Evolutionary conservation across 37 sponge, comb jelly and placozoan genomes (phyloP).

Genomic region (Diacarnus erythraeanus): DNA sequence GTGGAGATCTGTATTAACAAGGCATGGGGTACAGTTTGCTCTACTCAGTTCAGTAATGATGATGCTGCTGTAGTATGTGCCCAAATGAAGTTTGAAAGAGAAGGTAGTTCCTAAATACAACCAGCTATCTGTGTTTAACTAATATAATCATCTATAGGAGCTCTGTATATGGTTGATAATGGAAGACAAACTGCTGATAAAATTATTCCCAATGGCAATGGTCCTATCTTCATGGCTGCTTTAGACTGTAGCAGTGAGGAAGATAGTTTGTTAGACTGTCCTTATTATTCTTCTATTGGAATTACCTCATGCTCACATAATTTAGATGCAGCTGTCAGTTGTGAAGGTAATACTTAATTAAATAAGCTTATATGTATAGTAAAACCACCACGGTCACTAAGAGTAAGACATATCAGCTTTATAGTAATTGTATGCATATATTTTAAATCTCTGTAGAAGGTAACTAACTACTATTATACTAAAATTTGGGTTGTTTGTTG

Average conservation of each 20-base stretch:
- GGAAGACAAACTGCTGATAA: background rate
- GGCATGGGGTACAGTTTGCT: conserved; percentile 31
- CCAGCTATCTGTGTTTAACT: too few relatives aligned
- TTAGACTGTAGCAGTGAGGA: conserved; percentile 10
- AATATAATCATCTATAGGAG: background rate
- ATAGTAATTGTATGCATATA: too few relatives aligned
- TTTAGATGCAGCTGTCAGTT: conserved; percentile 18
- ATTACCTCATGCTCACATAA: conserved; percentile 7
- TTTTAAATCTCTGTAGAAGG: too few relatives aligned
- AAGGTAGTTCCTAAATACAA: background rate
- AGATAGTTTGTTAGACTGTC: conserved; percentile 1
- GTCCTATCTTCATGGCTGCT: conserved; percentile 27
- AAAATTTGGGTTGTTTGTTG: background rate
- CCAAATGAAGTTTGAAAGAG: conserved; percentile 17
- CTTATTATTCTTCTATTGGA: background rate
- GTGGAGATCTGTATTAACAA: conserved; percentile 31
- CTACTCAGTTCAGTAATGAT: background rate
- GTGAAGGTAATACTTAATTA: conserved; percentile 14
- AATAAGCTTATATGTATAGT: background rate
- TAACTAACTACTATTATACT: background rate
- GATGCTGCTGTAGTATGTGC: conserved; percentile 16
- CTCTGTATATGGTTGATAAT: background rate
- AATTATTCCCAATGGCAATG: background rate
- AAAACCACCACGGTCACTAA: too few relatives aligned
- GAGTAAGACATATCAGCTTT: too few relatives aligned